Base-by-base conservation (phyloP, 2,888 invertebrate genomes). In the Xiphydria camelus region DNA sequence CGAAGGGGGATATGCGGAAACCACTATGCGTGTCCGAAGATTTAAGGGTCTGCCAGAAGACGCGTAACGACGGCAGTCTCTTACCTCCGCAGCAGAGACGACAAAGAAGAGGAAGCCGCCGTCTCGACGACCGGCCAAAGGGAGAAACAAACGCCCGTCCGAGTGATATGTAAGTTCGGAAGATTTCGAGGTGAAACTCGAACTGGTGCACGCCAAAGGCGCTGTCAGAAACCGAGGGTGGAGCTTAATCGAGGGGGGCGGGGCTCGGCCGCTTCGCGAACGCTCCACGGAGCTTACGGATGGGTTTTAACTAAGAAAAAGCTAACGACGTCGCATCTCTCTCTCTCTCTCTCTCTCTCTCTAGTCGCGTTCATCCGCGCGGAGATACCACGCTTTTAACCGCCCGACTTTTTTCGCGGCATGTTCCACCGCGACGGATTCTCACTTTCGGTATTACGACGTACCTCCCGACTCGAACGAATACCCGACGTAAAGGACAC, bases 291-390 rank as follows among this genome's bases (percentile, higher is more conserved):
- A 26, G 10, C 14, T 26, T 10, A 14, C n/a, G n/a, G n/a, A n/a
- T 26, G 26, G 26, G 12, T 26, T 26, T 26, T 26, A 26, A 26
- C 26, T 26, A 26, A 26, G 26, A 26, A 26, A 26, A 26, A 26
- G 26, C 26, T 26, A 26, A 26, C 14, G 10, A 26, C 14, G 14
- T 2, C 26, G 0, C 14, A 14, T 26, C 26, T 26, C 7, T 26
- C 4, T 2, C n/a, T 12, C 14, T 26, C 26, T 26, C 26, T n/a
- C 26, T 1, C 14, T 26, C 10, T 10, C 26, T 26, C n/a, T 7
- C 26, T 26, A n/a, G 7, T 6, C n/a, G 10, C n/a, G n/a, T n/a
- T n/a, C n/a, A n/a, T n/a, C n/a, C n/a, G n/a, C n/a, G n/a, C n/a
- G n/a, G n/a, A n/a, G n/a, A n/a, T n/a, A n/a, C n/a, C n/a, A n/a